These are phyloP conservation scores for Microcebus ravelobensis DNA, from an alignment of 2,113 vertebrate species.

Conservation along the genomic window DNA sequence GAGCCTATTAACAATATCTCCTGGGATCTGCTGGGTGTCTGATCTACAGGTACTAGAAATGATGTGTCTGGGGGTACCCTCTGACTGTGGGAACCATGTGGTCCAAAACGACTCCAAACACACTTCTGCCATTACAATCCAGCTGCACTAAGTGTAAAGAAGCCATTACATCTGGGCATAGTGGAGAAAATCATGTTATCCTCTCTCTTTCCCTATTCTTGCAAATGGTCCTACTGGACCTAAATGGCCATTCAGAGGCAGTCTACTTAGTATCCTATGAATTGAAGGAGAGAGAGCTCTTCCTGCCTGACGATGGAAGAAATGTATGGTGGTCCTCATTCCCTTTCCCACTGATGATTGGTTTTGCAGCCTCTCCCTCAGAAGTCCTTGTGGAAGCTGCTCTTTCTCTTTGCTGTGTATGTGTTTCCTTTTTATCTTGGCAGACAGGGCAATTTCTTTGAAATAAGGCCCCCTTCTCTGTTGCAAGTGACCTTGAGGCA, in stretches of 20 bases:
- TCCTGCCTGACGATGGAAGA: neutral
- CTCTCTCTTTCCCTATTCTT: neutral
- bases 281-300: neutral
- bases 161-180: neutral
- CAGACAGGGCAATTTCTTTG: constrained; percentile 74
- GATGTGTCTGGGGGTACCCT: neutral
- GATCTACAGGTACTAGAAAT: neutral
- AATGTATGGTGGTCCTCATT: neutral
- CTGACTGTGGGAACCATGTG: neutral
- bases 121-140: neutral
- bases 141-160: neutral
- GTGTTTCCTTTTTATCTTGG: constrained; percentile 65
- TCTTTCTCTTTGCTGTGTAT: constrained; percentile 34
- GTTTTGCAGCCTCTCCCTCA: constrained; percentile 1
- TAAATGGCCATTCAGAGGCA: neutral
- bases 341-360: neutral
- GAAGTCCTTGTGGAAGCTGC: neutral
- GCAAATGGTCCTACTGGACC: neutral
- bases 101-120: neutral
- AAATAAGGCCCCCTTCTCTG: constrained; percentile 71
- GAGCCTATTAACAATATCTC: neutral
- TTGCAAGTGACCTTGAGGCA: constrained; percentile 69
- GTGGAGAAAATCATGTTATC: neutral
- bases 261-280: constrained; percentile 3
- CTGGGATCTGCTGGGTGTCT: neutral